phyloP scores from a whole-genome alignment of 1,140 invertebrate genomes.

The Bombus turneri region DNA sequence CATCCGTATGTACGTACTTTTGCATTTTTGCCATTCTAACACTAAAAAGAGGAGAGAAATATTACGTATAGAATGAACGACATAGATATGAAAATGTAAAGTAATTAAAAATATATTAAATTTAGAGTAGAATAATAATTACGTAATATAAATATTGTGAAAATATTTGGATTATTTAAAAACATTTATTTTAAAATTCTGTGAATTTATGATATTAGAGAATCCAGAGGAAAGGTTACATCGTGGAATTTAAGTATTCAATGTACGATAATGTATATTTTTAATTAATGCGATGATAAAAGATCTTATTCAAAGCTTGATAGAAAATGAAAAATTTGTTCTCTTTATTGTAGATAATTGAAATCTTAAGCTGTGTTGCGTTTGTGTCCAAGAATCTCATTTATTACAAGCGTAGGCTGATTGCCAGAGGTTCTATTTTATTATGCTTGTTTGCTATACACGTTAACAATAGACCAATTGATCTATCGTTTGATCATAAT shows the following conservation, averaged over 20 bases:
- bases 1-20: not conserved
- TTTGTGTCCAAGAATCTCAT: not conserved
- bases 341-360: not conserved
- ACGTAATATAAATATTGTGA: not conserved
- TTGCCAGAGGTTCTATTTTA: not conserved
- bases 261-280: not conserved
- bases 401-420: not conserved
- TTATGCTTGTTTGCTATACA: not conserved
- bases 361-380: not conserved
- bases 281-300: not conserved
- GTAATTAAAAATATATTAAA: not conserved
- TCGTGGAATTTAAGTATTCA: too few relatives aligned
- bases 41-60: not conserved
- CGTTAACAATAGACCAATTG: not conserved
- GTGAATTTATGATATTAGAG: not conserved
- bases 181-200: not conserved
- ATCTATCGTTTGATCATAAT: not conserved
- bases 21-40: not conserved
- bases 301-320: not conserved
- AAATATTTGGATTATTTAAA: not conserved
- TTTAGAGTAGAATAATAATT: not conserved
- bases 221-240: not conserved
- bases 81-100: not conserved
- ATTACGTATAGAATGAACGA: not conserved
- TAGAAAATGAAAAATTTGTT: not conserved